phyloP scores from a whole-genome alignment of 1,140 invertebrate genomes.

The Drosophila ficusphila region DNA sequence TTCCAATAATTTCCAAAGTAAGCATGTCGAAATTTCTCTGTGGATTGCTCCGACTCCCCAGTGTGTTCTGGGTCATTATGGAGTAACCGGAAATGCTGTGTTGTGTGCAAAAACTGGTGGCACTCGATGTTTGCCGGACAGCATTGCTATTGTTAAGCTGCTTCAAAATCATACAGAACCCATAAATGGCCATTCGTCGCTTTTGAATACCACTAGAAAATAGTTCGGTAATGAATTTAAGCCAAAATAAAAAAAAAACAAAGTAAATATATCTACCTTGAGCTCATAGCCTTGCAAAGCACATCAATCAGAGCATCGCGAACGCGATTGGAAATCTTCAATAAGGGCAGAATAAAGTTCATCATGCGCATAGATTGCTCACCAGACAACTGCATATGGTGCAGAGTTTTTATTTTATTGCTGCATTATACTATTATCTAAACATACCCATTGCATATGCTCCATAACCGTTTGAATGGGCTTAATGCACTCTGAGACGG shows the following conservation, averaged over 20 bases:
- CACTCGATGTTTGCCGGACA: conserved; percentile 53
- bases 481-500: conserved; percentile 73
- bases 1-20: conserved; percentile 78
- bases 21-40: conserved; percentile 81
- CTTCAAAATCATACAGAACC: conserved; percentile 82
- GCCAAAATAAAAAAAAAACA: not conserved
- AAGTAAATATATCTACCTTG: conserved; percentile 34
- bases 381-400: conserved; percentile 62
- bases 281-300: conserved; percentile 73
- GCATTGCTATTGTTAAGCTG: conserved; percentile 80
- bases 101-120: conserved; percentile 73
- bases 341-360: conserved; percentile 76
- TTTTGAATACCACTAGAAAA: conserved; percentile 55
- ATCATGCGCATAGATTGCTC: conserved; percentile 84
- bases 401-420: too few relatives aligned
- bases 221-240: too few relatives aligned
- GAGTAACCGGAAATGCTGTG: conserved; percentile 79
- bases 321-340: conserved; percentile 71
- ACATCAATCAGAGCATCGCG: conserved; percentile 79
- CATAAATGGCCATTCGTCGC: conserved; percentile 78
- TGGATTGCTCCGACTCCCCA: conserved; percentile 67
- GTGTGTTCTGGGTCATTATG: conserved; percentile 71
- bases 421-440: too few relatives aligned
- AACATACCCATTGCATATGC: conserved; percentile 73
- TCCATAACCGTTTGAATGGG: conserved; percentile 77